These are phyloP conservation scores for Corythornis madagascariensis DNA, from an alignment of 2,113 vertebrate genomes.

Conservation along the genomic window DNA sequence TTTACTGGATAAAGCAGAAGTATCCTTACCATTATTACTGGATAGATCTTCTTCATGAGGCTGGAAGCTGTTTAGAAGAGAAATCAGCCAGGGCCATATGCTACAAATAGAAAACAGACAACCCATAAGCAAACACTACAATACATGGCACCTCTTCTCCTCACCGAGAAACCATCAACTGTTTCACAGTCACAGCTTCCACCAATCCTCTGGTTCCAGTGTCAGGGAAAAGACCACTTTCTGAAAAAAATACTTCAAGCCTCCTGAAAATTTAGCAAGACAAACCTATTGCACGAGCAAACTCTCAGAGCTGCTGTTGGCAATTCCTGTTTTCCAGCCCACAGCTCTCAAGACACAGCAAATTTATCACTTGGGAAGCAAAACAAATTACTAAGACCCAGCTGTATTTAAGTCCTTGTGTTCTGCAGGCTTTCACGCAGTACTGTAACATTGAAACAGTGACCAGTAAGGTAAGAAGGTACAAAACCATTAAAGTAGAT, in stretches of 20 bases:
- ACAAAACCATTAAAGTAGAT: background rate
- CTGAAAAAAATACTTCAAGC: background rate
- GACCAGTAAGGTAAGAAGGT: background rate
- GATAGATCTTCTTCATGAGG: constrained; percentile 90
- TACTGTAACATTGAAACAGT: background rate
- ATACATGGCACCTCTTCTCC: background rate
- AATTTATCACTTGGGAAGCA: background rate
- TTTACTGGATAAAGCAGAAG: background rate
- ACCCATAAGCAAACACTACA: background rate
- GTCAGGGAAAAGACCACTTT: background rate
- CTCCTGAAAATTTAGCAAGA: background rate
- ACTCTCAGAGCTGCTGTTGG: background rate
- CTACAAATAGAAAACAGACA: constrained; percentile 72
- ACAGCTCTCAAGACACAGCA: background rate
- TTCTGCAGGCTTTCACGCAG: background rate
- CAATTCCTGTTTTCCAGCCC: background rate
- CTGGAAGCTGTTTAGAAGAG: constrained; percentile 96
- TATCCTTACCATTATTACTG: constrained; percentile 82
- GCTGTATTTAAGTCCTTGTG: background rate
- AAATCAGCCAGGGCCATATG: constrained; percentile 97
- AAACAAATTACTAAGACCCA: background rate
- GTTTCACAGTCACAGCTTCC: background rate
- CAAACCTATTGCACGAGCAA: background rate
- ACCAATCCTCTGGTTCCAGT: background rate
- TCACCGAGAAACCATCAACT: background rate